Conservation (phyloP, 2,797 vertebrate species). For the Lophura swinhoii region DNA sequence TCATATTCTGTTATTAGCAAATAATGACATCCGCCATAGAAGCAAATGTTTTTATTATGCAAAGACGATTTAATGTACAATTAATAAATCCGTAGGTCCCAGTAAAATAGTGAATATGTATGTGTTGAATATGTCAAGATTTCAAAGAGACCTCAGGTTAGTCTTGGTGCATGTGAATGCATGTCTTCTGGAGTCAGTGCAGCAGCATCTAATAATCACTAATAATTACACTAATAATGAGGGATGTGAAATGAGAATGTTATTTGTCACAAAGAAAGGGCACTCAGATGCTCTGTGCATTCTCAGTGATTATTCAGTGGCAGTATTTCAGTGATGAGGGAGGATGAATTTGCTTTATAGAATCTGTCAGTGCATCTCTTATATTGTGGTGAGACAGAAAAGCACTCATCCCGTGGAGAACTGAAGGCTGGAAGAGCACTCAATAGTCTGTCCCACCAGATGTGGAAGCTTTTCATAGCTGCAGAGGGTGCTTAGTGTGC, state of each 20-base stretch:
- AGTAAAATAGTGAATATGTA: not conserved
- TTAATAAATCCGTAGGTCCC: not conserved
- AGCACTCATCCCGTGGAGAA: not conserved
- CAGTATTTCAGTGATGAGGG: not conserved
- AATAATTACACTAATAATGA: not conserved
- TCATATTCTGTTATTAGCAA: not conserved
- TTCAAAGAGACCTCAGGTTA: not conserved
- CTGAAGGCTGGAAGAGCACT: not conserved
- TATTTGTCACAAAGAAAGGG: not conserved
- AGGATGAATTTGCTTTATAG: not conserved
- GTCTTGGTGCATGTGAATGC: not conserved
- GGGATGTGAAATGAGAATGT: no score
- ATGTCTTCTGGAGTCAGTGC: not conserved
- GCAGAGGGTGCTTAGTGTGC: not conserved
- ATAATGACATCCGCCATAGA: not conserved
- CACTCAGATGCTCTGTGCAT: not conserved
- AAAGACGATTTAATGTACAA: not conserved
- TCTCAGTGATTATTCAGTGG: not conserved
- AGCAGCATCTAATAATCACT: not conserved
- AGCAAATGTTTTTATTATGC: not conserved
- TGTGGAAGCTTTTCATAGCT: not conserved
- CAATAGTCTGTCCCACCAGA: not conserved
- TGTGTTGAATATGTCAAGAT: not conserved
- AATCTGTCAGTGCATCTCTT: not conserved
- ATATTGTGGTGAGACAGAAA: not conserved